Conservation (phyloP, 2,113 vertebrate genomes). For the Callospermophilus lateralis region DNA sequence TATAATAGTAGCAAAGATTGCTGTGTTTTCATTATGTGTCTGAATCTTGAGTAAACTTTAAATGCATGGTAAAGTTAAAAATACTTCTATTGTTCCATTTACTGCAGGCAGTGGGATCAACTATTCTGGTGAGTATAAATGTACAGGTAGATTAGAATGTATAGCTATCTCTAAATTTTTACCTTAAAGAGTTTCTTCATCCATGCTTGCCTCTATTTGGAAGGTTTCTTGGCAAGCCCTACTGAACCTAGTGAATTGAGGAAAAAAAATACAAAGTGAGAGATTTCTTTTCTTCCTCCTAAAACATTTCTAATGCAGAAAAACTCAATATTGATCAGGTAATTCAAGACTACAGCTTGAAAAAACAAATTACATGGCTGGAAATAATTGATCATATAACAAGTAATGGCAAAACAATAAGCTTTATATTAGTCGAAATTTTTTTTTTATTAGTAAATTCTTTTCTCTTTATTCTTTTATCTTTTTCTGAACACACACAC, state of each 20-base stretch:
- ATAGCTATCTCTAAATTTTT: conserved; percentile 32
- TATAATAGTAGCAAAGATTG: conserved; percentile 15
- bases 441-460: conserved; percentile 6
- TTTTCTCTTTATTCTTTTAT: neutral
- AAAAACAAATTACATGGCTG: conserved; percentile 13
- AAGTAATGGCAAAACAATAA: conserved; percentile 7
- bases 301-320: conserved; percentile 48
- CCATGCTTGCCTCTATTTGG: conserved; percentile 49
- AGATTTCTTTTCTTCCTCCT: neutral
- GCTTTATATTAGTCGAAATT: neutral
- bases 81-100: conserved; percentile 73
- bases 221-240: conserved; percentile 64
- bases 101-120: conserved; percentile 56
- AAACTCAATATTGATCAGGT: neutral
- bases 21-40: conserved; percentile 49
- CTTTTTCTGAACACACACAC: neutral
- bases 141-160: conserved; percentile 51
- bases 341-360: conserved; percentile 38
- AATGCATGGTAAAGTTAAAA: conserved; percentile 76
- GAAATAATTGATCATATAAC: conserved; percentile 49
- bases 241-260: conserved; percentile 27
- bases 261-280: neutral
- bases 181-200: conserved; percentile 57
- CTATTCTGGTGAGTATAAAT: conserved; percentile 74
- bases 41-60: conserved; percentile 71